Evolutionary conservation across 2,888 invertebrate species (phyloP).

Genomic region (Alloplasta piceator): DNA sequence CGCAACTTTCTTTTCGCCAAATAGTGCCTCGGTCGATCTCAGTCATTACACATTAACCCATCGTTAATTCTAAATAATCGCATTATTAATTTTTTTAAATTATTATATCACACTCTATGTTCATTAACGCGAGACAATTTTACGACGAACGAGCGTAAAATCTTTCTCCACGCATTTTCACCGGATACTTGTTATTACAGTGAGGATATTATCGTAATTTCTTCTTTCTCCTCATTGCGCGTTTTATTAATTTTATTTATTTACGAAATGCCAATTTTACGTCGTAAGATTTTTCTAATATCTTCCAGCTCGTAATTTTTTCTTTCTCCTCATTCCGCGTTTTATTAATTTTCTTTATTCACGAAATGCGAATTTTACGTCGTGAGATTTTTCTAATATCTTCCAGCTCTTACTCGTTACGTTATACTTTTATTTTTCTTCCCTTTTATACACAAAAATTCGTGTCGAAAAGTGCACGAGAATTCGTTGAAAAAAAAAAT

Average conservation of each 20-base stretch:
- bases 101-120: constrained; percentile 28
- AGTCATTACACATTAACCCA: constrained; percentile 1
- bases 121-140: constrained; percentile 27
- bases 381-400: neutral
- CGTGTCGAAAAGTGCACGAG: constrained; percentile 53
- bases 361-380: constrained; percentile 4
- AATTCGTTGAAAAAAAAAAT: constrained; percentile 49
- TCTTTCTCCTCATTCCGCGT: neutral
- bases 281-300: neutral
- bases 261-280: constrained; percentile 1
- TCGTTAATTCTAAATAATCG: constrained; percentile 20
- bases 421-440: neutral
- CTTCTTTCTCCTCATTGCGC: neutral
- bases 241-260: neutral
- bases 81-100: constrained; percentile 23
- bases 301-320: neutral
- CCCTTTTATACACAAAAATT: constrained; percentile 55
- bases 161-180: neutral
- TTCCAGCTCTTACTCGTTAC: constrained; percentile 31
- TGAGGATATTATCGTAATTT: neutral
- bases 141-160: constrained; percentile 5
- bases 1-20: too few species aligned
- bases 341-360: neutral
- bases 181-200: constrained; percentile 3
- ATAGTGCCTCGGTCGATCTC: neutral